Base-by-base conservation (phyloP, 2,888 invertebrate genomes). In the Meganola albula region DNA sequence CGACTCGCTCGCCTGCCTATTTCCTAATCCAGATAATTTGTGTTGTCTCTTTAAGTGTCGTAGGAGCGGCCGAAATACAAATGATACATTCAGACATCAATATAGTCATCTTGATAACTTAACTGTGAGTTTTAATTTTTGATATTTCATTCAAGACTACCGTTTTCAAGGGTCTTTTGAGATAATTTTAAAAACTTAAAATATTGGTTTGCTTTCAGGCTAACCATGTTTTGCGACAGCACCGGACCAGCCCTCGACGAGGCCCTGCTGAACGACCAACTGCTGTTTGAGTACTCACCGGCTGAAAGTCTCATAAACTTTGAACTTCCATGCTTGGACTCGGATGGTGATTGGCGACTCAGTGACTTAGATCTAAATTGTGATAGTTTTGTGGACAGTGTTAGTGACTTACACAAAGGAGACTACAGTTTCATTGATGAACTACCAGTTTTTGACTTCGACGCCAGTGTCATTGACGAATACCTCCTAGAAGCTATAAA, bases 241-340 rank as follows among this genome's bases (percentile, higher is more conserved):
- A 62, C 58, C 47, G 66, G 68, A 32, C 53, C 65, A 30, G 55
- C 70, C 37, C 55, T 74, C 12, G 76, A 79, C 40, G 82, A 82
- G 32, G 73, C 65, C 13, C 65, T 82, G 11, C 62, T 80, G 28
- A 73, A 63, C 39, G 83, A 84, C 40, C 73, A 78, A 43, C 74
- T 74, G 2, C 63, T 80, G 12, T 83, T 80, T 48, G 79, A 83
- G 47, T 75, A 73, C 47, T 83, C 84, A 3, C 83, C 84, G 37
- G 77, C 72, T 5, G 85, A 84, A 44, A 84, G 78, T 34, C 76
- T 85, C 44, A 74, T 82, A 45, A 83, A 83, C 62, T 83, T 84
- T 48, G 80, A 84, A 48, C 57, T 84, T 22, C 84, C 84, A 10
- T 57, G 66, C 27, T 43, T 75, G 39, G 66, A 58, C 39, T 47